Conservation (phyloP, 2,888 invertebrate genomes). For the Camponotus fellah region DNA sequence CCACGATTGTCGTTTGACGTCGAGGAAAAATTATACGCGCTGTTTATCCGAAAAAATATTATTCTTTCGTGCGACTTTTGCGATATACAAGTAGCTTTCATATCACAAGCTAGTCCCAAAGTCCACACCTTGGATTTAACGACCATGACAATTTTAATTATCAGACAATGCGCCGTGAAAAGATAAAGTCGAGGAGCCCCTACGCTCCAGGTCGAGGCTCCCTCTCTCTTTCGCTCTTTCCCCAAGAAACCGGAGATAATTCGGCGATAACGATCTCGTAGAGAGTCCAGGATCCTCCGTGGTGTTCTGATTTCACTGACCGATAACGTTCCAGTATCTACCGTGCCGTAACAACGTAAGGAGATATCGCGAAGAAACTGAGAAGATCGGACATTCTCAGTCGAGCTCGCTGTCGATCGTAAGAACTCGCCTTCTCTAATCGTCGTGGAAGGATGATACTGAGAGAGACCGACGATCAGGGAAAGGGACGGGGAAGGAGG, state of each 20-base stretch:
- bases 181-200: conserved; percentile 21
- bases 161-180: neutral
- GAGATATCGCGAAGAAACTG: neutral
- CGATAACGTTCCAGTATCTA: conserved; percentile 44
- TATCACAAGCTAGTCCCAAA: neutral
- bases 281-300: conserved; percentile 16
- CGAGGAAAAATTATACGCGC: neutral
- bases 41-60: neutral
- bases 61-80: neutral
- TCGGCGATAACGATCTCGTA: conserved; percentile 30
- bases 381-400: conserved; percentile 13
- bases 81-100: neutral
- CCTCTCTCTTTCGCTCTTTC: neutral
- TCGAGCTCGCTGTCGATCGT: conserved; percentile 49
- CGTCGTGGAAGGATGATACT: conserved; percentile 52
- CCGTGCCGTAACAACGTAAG: conserved; percentile 27
- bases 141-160: conserved; percentile 15
- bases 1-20: neutral
- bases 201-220: neutral
- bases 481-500: neutral
- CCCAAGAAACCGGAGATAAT: conserved; percentile 27
- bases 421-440: conserved; percentile 49
- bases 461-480: neutral
- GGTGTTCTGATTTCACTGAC: conserved; percentile 44
- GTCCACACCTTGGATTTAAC: neutral